Evolutionary conservation across 2,888 invertebrate species (phyloP), one percentile per base, ranked within the genome.

Genomic region (Poecilobothrus nobilitatus): DNA sequence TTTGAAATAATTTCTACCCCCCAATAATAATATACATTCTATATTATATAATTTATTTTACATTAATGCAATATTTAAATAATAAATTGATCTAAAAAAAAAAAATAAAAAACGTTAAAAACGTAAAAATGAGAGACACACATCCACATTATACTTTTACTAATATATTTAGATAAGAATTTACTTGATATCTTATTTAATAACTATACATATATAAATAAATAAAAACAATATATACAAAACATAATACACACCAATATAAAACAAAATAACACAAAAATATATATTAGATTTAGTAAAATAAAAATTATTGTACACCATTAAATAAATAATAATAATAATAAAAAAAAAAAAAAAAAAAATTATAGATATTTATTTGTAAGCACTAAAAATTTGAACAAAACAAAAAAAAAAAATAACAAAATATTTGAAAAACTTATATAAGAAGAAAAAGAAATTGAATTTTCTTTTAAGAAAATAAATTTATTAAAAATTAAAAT

Each of bases 281-380:
- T 72, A 70, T 73, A 73, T 71, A 74, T 64, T 74, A 69, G 64
- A 73, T 65, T 68, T 62, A 69, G 21, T 66, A 67, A 69, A 67
- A 69, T 71, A 70, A 72, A 71, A 75, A 73, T 4, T 27, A 27
- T 27, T 27, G 27, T 27, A 27, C 27, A 27, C 27, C 27, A 27
- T 27, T 27, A n/a, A n/a, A n/a, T n/a, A n/a, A n/a, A n/a, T n/a
- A 27, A 27, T 27, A 27, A 27, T 27, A 65, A 68, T 62, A 69
- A 21, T 66, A 67, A 69, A 66, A 63, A 67, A 66, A 71, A 68
- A 67, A 69, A 71, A 70, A 72, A 71, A 75, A 73, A 76, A 53
- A 53, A 53, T 18, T 73, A 74, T 76, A 72, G 67, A 69, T 66
- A 69, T 70, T n/a, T 67, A 68, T 18, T 53, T 53, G 53, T 53